These are phyloP conservation scores for Platygyra sinensis DNA, from an alignment of 64 coral and sea anemone genomes.

Conservation along the genomic window DNA sequence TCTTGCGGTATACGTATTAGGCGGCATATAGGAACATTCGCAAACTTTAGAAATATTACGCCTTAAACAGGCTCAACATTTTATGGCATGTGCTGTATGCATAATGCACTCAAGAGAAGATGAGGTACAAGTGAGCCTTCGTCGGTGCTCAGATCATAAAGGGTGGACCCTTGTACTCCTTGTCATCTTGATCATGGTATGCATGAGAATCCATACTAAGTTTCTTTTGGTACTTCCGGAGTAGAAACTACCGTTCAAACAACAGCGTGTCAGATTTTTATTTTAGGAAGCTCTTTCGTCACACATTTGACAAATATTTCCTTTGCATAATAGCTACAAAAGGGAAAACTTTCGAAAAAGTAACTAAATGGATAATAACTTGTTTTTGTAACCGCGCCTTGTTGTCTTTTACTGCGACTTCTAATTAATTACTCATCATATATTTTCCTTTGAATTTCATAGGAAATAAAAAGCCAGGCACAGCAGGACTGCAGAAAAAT, in stretches of 20 bases:
- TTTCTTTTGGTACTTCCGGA: not conserved
- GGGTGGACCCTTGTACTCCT: not conserved
- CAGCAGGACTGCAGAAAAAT: not conserved
- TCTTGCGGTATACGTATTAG: not conserved
- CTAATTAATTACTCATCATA: conserved; percentile 16
- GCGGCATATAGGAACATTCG: not conserved
- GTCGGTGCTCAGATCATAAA: not conserved
- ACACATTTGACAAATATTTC: not conserved
- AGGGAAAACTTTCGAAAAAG: not conserved
- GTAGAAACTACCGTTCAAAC: conserved; percentile 1
- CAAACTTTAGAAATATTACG: not conserved
- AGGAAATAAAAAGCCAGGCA: not conserved
- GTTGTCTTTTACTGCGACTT: conserved; percentile 11
- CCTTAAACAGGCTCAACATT: not conserved
- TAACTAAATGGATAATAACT: not conserved
- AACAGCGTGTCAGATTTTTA: not conserved
- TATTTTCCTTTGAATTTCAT: conserved; percentile 20
- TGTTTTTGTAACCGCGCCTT: conserved; percentile 32
- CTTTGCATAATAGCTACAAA: not conserved
- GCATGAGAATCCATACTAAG: not conserved
- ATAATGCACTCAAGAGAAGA: no score
- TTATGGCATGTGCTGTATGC: no score
- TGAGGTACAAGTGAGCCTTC: no score
- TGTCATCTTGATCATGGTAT: not conserved
- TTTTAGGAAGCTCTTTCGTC: conserved; percentile 18